Evolutionary conservation across 2,113 vertebrate species (phyloP).

Genomic region (Fregata magnificens): DNA sequence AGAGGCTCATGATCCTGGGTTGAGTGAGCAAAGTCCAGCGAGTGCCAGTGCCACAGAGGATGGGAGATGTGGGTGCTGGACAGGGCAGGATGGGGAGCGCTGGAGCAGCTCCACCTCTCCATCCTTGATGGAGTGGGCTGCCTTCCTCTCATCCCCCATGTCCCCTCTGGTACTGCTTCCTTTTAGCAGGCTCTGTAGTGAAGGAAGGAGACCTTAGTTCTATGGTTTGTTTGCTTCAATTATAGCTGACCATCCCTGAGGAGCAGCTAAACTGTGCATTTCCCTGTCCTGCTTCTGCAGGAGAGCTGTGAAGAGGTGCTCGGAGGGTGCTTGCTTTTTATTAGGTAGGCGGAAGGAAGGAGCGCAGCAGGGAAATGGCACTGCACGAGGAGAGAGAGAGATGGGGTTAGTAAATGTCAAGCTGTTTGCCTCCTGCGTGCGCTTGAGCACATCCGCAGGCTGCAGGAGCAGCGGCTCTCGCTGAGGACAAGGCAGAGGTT

Average conservation of each 20-base stretch:
- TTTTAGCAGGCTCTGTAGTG: neutral
- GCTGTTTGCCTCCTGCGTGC: neutral
- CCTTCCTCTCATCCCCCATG: neutral
- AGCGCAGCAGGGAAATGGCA: neutral
- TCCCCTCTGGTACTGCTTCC: neutral
- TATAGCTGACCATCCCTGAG: neutral
- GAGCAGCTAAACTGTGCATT: neutral
- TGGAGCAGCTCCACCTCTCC: neutral
- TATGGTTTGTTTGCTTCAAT: constrained; percentile 18
- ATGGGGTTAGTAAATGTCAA: constrained; percentile 4
- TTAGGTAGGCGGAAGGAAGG: neutral
- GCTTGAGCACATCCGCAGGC: neutral
- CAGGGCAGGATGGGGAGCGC: neutral
- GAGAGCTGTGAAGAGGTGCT: neutral
- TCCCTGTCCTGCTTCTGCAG: neutral
- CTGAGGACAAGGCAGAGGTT: neutral
- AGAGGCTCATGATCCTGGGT: neutral
- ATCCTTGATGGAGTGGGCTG: neutral
- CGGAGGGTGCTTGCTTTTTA: neutral
- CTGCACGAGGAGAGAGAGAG: neutral
- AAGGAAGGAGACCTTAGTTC: neutral
- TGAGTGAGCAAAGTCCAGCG: neutral
- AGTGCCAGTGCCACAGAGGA: neutral
- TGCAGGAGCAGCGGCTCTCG: accelerated
- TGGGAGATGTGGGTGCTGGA: neutral